A percentile compares a stretch with the other conserved stretches of the same genome.
phyloP scores from a whole-genome alignment of 2,888 invertebrate species.

The Lasioglossum morio region DNA sequence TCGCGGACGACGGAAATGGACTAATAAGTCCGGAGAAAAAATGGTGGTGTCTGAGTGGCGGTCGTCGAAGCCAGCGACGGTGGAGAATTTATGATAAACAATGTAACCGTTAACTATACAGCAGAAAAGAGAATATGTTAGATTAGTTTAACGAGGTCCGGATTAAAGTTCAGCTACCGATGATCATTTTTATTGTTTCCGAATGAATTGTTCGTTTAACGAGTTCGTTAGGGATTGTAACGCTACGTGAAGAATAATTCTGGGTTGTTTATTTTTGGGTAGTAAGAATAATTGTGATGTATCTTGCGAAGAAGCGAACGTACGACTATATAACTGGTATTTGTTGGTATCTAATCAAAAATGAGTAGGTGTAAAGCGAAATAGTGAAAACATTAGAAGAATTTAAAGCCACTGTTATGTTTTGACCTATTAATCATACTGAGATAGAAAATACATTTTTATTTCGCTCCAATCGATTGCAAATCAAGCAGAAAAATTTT shows the following conservation, averaged over 20 bases:
- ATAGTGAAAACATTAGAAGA: no score
- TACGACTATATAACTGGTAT: background rate
- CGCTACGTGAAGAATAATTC: background rate
- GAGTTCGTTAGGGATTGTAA: background rate
- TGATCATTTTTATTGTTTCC: background rate
- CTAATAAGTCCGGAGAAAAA: background rate
- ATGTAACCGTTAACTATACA: background rate
- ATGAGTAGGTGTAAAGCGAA: no score
- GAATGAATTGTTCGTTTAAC: background rate
- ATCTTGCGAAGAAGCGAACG: background rate
- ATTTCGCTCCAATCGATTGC: no score
- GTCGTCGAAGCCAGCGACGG: background rate
- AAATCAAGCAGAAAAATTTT: no score
- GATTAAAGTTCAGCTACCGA: background rate
- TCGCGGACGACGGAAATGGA: background rate
- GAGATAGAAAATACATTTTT: no score
- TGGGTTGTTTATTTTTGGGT: background rate
- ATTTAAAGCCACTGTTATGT: no score
- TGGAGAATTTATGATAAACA: conserved; percentile 4
- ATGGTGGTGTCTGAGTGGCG: background rate
- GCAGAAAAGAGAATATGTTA: background rate
- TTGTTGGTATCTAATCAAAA: no score
- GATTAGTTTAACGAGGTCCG: background rate
- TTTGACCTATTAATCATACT: no score
- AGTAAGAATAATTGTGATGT: background rate